Evolutionary conservation across 2,888 invertebrate genomes (phyloP).

Genomic region (Phania funesta): DNA sequence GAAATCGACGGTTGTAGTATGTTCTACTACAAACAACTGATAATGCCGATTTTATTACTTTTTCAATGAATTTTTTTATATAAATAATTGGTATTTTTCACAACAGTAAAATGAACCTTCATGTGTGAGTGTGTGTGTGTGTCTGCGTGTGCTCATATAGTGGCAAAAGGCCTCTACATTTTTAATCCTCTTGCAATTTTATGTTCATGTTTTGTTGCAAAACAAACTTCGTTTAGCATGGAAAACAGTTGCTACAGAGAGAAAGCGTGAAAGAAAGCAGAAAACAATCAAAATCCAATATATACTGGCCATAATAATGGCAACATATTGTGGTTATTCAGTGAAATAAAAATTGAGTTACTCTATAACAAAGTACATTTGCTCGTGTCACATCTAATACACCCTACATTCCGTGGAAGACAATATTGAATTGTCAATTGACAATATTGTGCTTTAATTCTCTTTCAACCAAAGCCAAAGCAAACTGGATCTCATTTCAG

Average conservation of each 20-base stretch:
- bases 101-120: not conserved
- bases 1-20: not conserved
- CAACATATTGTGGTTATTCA: constrained; percentile 62
- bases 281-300: constrained; percentile 2
- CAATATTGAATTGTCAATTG: no score
- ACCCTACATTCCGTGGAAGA: no score
- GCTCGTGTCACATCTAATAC: not conserved
- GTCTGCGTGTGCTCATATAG: not conserved
- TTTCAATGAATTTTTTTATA: constrained; percentile 37
- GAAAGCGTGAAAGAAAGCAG: not conserved
- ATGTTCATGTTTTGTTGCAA: constrained; percentile 5
- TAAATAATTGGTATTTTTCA: constrained; percentile 41
- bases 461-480: no score
- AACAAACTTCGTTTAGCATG: constrained; percentile 30
- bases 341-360: constrained; percentile 1
- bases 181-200: constrained; percentile 24
- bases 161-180: not conserved
- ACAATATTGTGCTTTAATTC: no score
- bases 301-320: constrained; percentile 48
- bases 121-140: not conserved
- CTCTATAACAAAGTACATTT: not conserved
- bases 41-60: constrained; percentile 45
- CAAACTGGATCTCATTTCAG: no score
- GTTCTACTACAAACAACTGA: constrained; percentile 4
- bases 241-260: constrained; percentile 3